Evolutionary conservation across 1,140 invertebrate species (phyloP).

Genomic region (Drosophila pallidifrons): DNA sequence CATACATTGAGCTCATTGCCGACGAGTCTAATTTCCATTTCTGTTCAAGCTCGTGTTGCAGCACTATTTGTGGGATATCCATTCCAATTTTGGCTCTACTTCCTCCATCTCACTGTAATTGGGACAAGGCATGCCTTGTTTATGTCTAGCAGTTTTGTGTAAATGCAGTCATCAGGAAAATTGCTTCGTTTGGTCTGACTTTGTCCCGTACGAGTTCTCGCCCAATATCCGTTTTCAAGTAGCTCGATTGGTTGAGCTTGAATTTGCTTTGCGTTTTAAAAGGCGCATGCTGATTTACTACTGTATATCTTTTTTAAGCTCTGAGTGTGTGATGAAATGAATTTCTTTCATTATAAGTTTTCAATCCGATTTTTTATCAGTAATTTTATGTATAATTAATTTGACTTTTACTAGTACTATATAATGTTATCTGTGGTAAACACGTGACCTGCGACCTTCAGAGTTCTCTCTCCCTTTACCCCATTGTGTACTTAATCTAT

Average conservation of each 20-base stretch:
- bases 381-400: neutral
- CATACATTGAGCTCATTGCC: constrained; percentile 37
- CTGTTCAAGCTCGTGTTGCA: constrained; percentile 2
- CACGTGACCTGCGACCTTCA: neutral
- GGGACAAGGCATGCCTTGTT: constrained; percentile 17
- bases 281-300: constrained; percentile 30
- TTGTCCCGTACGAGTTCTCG: neutral
- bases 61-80: constrained; percentile 10
- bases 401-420: neutral
- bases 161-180: constrained; percentile 66
- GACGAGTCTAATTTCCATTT: constrained; percentile 18
- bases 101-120: constrained; percentile 4
- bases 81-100: constrained; percentile 5
- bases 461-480: neutral
- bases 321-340: constrained; percentile 36
- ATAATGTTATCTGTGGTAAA: neutral
- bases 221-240: constrained; percentile 22
- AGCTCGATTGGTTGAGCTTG: constrained; percentile 2
- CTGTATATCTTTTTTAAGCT: constrained; percentile 41
- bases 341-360: constrained; percentile 53
- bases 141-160: constrained; percentile 52
- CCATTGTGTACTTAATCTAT: constrained; percentile 2
- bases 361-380: constrained; percentile 48
- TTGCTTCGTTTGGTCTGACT: constrained; percentile 56
- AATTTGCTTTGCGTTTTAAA: constrained; percentile 14